Conservation (phyloP, 2,113 vertebrate species). For the Sprattus sprattus region DNA sequence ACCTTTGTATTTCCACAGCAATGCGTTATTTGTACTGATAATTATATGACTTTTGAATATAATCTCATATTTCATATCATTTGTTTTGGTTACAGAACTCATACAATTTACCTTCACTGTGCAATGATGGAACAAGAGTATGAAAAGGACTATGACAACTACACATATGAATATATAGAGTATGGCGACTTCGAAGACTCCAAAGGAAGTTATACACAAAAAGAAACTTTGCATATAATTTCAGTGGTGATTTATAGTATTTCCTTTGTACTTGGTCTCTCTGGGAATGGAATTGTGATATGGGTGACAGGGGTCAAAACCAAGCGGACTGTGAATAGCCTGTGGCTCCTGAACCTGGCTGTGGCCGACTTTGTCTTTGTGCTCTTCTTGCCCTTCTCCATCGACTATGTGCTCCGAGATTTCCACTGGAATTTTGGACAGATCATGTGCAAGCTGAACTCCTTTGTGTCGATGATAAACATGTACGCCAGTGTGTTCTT, state of each 20-base stretch:
- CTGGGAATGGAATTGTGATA: slow-evolving; percentile 89
- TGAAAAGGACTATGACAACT: slow-evolving; percentile 49
- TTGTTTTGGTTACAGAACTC: background rate
- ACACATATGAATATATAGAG: slow-evolving; percentile 64
- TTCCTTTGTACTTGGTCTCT: slow-evolving; percentile 83
- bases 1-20: background rate
- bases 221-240: slow-evolving; percentile 73
- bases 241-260: slow-evolving; percentile 83
- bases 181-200: slow-evolving; percentile 60
- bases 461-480: slow-evolving; percentile 86
- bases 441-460: slow-evolving; percentile 87
- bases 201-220: slow-evolving; percentile 60
- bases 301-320: slow-evolving; percentile 89
- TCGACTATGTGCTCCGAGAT: slow-evolving; percentile 84
- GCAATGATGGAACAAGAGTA: slow-evolving; percentile 2
- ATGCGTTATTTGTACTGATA: background rate
- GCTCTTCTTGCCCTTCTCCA: slow-evolving; percentile 88
- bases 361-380: slow-evolving; percentile 92
- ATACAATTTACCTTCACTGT: background rate
- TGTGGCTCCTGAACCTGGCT: slow-evolving; percentile 93
- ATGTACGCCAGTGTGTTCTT: slow-evolving; percentile 98
- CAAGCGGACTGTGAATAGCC: slow-evolving; percentile 83
- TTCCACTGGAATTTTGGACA: slow-evolving; percentile 91
- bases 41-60: background rate
- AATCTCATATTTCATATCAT: background rate